These are phyloP conservation scores for Rhagoletis pomonella DNA, from an alignment of 1,140 invertebrate species.

Conservation along the genomic window DNA sequence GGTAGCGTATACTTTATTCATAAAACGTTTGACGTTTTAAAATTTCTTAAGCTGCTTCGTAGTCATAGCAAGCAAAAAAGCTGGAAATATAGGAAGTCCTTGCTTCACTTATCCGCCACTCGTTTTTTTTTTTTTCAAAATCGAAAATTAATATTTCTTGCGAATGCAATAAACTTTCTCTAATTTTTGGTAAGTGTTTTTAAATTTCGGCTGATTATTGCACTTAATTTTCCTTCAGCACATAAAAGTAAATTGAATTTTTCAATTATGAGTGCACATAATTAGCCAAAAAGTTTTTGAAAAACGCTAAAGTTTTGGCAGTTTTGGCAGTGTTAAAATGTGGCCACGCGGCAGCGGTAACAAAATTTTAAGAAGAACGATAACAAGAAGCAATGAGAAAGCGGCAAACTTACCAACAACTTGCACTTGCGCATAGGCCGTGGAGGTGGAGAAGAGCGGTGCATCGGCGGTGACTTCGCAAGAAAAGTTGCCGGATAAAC, in stretches of 20 bases:
- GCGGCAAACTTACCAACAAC: slow-evolving; percentile 82
- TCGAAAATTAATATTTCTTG: no score
- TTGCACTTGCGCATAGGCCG: slow-evolving; percentile 79
- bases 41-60: not conserved
- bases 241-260: slow-evolving; percentile 45
- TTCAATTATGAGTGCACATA: slow-evolving; percentile 47
- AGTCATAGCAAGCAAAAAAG: not conserved
- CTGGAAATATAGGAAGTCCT: no score
- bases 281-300: slow-evolving; percentile 18
- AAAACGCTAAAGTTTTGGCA: slow-evolving; percentile 36
- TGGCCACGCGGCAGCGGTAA: not conserved
- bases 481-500: slow-evolving; percentile 86
- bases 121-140: no score
- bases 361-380: not conserved
- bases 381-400: not conserved
- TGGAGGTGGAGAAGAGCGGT: slow-evolving; percentile 82
- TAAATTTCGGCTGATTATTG: slow-evolving; percentile 4
- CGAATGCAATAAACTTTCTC: no score
- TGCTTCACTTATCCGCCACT: no score
- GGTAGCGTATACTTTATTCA: slow-evolving; percentile 21
- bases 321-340: slow-evolving; percentile 35
- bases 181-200: not conserved
- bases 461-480: slow-evolving; percentile 90
- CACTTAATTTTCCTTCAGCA: slow-evolving; percentile 14
- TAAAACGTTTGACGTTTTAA: not conserved